Evolutionary conservation across 2,113 vertebrate species (phyloP).

Genomic region (Tragulus kanchil): DNA sequence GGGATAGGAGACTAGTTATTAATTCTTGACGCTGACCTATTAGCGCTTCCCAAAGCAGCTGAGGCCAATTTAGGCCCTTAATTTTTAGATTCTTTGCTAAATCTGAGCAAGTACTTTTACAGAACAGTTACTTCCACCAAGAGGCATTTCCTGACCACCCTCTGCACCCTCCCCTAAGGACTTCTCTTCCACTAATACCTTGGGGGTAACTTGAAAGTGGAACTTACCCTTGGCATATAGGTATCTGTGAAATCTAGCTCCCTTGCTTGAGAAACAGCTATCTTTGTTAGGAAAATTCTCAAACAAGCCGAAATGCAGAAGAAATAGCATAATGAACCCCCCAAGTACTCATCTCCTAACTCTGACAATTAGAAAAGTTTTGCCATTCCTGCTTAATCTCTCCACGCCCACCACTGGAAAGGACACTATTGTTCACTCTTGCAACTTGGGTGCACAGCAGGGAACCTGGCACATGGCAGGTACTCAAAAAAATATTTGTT

Average conservation of each 20-base stretch:
- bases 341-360: neutral
- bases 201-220: neutral
- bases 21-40: neutral
- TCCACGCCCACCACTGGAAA: neutral
- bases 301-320: neutral
- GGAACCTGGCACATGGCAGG: neutral
- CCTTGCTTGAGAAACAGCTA: neutral
- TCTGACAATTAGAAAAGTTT: neutral
- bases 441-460: neutral
- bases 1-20: neutral
- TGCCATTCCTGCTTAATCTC: neutral
- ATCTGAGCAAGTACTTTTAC: neutral
- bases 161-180: neutral
- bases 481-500: neutral
- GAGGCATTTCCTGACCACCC: neutral
- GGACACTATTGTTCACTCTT: neutral
- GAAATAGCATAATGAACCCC: neutral
- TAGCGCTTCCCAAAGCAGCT: neutral
- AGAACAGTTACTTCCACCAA: neutral
- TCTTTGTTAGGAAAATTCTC: slow-evolving; percentile 17
- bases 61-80: neutral
- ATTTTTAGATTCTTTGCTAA: neutral
- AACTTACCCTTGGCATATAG: neutral
- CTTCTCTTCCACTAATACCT: neutral
- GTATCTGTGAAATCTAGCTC: neutral